Evolutionary conservation across 2,888 invertebrate genomes (phyloP), one percentile per base, ranked within the genome.

Genomic region (Sphaeridia pumilis): DNA sequence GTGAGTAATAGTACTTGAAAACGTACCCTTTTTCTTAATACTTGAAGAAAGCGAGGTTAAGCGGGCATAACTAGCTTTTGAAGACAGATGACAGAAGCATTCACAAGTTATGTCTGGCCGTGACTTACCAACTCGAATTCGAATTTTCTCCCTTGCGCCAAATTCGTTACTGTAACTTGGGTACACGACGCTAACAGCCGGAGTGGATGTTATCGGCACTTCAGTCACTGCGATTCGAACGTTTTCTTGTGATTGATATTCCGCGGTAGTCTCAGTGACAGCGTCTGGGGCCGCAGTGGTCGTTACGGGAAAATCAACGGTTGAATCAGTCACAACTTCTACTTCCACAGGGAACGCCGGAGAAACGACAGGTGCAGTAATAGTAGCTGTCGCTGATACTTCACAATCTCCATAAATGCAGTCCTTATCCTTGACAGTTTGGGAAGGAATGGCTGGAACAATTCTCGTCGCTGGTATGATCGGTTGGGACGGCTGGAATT

Each of bases 251-350:
- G 38, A 17, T 17, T 38, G 52, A 25, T 14, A 21, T 41, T 55
- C 58, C 2, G 52, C 43, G 12, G 55, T 48, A 2, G 42, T 43
- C 43, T 53, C 55, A 7, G 58, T 58, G 17, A 53, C 46, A 27
- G 57, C 57, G 17, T 59, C 58, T n/a, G n/a, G n/a, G 38, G 56
- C 58, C 1, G 49, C 50, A 1, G 58, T 55, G 2, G 58, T 59
- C 3, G 58, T 53, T 20, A 56, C 58, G 14, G 45, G 24, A n/a
- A 59, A 41, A 52, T 38, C 38, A 14, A 38, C 17, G 12, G 12
- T 14, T n/a, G n/a, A n/a, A n/a, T n/a, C n/a, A n/a, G n/a, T n/a
- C 7, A 20, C 7, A 5, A 35, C 21, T 36, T 47, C 36, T 21
- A 7, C 21, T 36, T 35, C 35, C 7, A 36, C 5, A 3, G 38